Conservation (phyloP, 2,888 invertebrate genomes). For the Antitype chi region DNA sequence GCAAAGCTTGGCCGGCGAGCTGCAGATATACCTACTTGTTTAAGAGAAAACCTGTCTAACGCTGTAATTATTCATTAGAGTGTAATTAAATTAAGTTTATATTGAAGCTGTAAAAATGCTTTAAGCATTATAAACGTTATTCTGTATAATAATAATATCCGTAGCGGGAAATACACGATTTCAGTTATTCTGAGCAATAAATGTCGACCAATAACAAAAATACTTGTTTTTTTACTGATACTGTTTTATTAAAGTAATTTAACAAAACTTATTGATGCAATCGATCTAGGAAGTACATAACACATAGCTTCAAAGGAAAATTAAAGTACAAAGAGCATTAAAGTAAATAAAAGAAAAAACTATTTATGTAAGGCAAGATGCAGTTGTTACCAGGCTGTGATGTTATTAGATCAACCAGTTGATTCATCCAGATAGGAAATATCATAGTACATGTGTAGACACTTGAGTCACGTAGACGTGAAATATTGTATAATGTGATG, state of each 20-base stretch:
- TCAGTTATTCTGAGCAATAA: slow-evolving; percentile 7
- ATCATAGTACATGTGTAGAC: not conserved
- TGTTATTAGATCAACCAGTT: not conserved
- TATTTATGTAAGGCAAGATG: not conserved
- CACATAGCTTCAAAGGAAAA: slow-evolving; percentile 1
- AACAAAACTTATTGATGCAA: slow-evolving; percentile 13
- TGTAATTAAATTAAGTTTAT: slow-evolving; percentile 47
- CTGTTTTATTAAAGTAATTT: slow-evolving; percentile 23
- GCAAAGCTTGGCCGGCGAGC: slow-evolving; percentile 28
- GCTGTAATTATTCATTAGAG: slow-evolving; percentile 43
- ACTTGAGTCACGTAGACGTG: slow-evolving; percentile 1
- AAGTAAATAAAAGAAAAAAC: slow-evolving; percentile 3
- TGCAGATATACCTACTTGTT: slow-evolving; percentile 40
- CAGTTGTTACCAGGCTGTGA: not conserved
- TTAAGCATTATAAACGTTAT: slow-evolving; percentile 11
- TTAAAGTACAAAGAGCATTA: slow-evolving; percentile 10
- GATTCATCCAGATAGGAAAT: not conserved
- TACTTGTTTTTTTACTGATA: slow-evolving; percentile 12
- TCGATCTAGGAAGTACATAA: slow-evolving; percentile 1
- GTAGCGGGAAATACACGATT: slow-evolving; percentile 8
- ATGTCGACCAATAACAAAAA: slow-evolving; percentile 18
- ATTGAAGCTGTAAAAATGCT: slow-evolving; percentile 34
- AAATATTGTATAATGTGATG: slow-evolving; percentile 8
- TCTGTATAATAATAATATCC: slow-evolving; percentile 17
- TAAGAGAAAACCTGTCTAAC: slow-evolving; percentile 49